Conservation (phyloP, 2,888 invertebrate genomes). For the Oxyscelio sp. region DNA sequence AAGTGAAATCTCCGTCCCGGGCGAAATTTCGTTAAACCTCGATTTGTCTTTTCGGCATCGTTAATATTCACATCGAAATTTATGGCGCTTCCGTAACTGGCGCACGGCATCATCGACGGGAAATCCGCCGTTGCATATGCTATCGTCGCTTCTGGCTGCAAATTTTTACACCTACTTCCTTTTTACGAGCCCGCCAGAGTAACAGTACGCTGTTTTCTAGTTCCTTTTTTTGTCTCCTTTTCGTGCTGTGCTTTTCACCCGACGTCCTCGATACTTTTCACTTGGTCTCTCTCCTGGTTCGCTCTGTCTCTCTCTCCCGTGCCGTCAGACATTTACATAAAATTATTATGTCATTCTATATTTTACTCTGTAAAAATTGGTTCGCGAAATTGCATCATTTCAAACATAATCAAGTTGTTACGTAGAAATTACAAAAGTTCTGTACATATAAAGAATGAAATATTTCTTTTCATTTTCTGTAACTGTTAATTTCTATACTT, state of each 20-base stretch:
- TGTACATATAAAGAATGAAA: too few species aligned
- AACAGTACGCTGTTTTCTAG: conserved; percentile 79
- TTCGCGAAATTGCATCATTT: too few species aligned
- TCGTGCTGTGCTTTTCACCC: conserved; percentile 69
- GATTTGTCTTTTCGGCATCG: conserved; percentile 68
- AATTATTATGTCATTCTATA: too few species aligned
- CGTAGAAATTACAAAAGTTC: too few species aligned
- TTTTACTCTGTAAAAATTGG: too few species aligned
- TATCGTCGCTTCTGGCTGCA: conserved; percentile 76
- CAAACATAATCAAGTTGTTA: too few species aligned
- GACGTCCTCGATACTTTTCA: conserved; percentile 67
- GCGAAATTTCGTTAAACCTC: conserved; percentile 63
- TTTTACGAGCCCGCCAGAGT: conserved; percentile 83
- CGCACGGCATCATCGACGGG: conserved; percentile 74
- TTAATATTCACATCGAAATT: conserved; percentile 70
- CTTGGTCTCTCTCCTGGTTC: conserved; percentile 31
- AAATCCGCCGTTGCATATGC: conserved; percentile 80
- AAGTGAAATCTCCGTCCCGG: conserved; percentile 50
- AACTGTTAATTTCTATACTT: too few species aligned
- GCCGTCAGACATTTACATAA: conserved; percentile 84
- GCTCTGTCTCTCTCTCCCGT: conserved; percentile 51
- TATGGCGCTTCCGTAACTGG: conserved; percentile 75
- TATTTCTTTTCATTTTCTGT: too few species aligned
- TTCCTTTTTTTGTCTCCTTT: conserved; percentile 70
- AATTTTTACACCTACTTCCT: conserved; percentile 83